Evolutionary conservation across 2,888 invertebrate species (phyloP).

Genomic region (Pachydiplax longipennis): DNA sequence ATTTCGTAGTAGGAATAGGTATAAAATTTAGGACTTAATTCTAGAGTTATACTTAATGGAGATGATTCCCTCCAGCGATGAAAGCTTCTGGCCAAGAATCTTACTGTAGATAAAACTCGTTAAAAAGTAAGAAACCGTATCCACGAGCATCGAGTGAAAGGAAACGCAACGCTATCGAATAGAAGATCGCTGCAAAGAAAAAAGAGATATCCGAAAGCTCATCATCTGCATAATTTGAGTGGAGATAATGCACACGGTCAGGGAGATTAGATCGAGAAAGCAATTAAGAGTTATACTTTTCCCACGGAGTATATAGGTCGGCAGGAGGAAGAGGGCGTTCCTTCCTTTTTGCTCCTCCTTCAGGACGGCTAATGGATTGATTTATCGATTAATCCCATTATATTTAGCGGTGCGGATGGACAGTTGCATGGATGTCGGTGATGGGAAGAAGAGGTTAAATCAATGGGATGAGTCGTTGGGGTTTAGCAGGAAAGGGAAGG

Average conservation of each 20-base stretch:
- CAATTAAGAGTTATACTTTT: neutral
- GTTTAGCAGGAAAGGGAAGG: neutral
- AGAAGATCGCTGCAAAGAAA: neutral
- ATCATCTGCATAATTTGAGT: neutral
- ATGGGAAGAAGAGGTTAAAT: neutral
- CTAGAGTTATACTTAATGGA: too few relatives aligned
- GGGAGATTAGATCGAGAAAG: neutral
- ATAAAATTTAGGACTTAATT: too few relatives aligned
- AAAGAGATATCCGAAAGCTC: neutral
- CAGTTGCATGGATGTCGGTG: neutral
- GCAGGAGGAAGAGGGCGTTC: neutral
- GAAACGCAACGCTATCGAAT: too few relatives aligned
- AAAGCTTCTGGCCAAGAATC: too few relatives aligned
- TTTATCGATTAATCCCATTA: conserved; percentile 11
- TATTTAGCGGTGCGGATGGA: conserved; percentile 5
- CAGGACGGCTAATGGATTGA: conserved; percentile 17
- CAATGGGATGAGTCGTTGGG: neutral
- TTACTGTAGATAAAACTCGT: too few relatives aligned
- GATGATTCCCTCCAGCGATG: too few relatives aligned
- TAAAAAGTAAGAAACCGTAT: too few relatives aligned
- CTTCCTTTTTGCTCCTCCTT: neutral
- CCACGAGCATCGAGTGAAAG: too few relatives aligned
- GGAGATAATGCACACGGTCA: neutral
- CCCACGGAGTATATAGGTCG: neutral
- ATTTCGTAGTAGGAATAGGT: too few relatives aligned